Evolutionary conservation across 2,888 invertebrate species (phyloP).

Genomic region (Leptopilina drosophilae): DNA sequence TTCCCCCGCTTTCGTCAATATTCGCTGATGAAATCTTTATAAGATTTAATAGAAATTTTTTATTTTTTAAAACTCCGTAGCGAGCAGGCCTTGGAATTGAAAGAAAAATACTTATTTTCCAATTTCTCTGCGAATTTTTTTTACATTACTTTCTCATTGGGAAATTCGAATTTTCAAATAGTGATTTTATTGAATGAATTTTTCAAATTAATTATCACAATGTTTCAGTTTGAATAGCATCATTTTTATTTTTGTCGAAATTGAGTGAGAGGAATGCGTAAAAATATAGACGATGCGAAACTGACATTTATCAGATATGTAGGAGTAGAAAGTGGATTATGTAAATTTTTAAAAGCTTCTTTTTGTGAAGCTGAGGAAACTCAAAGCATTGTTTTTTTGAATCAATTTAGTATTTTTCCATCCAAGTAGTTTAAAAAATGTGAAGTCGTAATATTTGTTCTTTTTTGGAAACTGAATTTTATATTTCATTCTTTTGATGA

Average conservation of each 20-base stretch:
- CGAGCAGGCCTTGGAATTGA: slow-evolving; percentile 30
- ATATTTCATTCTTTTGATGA: no score
- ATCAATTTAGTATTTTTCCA: slow-evolving; percentile 19
- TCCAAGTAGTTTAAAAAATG: slow-evolving; percentile 24
- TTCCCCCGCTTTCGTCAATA: background rate
- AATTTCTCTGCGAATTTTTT: no score
- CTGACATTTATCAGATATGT: slow-evolving; percentile 7
- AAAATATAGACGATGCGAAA: slow-evolving; percentile 21
- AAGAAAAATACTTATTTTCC: background rate
- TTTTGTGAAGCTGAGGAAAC: slow-evolving; percentile 20
- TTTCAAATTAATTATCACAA: no score
- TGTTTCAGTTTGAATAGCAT: background rate
- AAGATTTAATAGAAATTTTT: background rate
- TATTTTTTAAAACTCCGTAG: background rate
- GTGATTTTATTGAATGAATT: background rate
- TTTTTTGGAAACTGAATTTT: no score
- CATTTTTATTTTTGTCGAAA: background rate
- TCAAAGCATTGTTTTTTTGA: slow-evolving; percentile 24
- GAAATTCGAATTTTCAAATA: background rate
- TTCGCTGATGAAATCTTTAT: background rate
- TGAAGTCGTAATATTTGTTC: no score
- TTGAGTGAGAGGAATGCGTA: slow-evolving; percentile 16
- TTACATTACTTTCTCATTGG: background rate
- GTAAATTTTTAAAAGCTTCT: slow-evolving; percentile 14
- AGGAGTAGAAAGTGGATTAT: slow-evolving; percentile 21